Base-by-base conservation (phyloP, 2,888 invertebrate genomes). In the Synergus umbraculus region DNA sequence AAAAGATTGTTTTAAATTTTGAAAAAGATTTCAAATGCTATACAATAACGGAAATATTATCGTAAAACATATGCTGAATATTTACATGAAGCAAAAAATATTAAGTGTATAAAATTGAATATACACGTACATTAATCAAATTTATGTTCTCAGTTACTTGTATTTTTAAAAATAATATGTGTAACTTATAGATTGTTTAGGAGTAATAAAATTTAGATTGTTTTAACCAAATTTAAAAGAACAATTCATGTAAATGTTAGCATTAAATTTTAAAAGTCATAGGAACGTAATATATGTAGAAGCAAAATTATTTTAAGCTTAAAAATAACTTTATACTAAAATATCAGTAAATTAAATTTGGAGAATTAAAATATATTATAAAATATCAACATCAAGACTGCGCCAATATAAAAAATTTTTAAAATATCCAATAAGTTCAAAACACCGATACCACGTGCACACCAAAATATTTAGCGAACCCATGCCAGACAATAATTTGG, bases 401-500 rank as follows among this genome's bases (percentile, higher is more conserved):
- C 22, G 60, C 22, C 4, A 22, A 60, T 60, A 10, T 1, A 2
- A 60, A 60, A 22, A 60, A 9, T 60, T 12, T 9, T 54, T 10
- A 60, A 18, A 60, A 29, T 60, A 60, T 60, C 22, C 60, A 60
- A 22, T 22, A 60, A 60, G 5, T 60, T 60, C 22, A 18, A 66
- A 43, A 66, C 37, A 41, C 10, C n/a, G n/a, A 37, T 37, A 73
- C 65, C n/a, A 41, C 69, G 49, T 73, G 69, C 69, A 73, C 15
- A 29, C 15, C 49, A 13, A 37, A 69, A 64, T 46, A 66, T 78
- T 79, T 49, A 65, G 43, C 76, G 13, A 76, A 76, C 81, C 82
- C 60, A 60, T 83, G 81, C 80, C 82, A 81, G 79, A 78, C 58
- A 44, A 73, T 77, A 83, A 83, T 78, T 83, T 84, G 69, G 77